Conservation (phyloP, 2,113 vertebrate species). For the Turnix velox region DNA sequence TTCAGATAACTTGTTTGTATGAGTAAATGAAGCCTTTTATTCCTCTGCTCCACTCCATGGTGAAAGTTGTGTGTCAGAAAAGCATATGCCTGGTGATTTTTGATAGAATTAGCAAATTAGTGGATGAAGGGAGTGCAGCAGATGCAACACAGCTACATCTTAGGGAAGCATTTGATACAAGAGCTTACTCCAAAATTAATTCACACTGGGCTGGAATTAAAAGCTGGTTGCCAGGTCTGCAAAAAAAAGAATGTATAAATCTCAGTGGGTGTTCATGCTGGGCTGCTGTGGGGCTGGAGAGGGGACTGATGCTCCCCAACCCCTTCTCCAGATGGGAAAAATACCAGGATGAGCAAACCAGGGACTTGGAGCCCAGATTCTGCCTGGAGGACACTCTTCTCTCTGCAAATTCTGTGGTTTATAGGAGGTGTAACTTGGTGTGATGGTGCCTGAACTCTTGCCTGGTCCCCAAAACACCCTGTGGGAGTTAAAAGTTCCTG, state of each 20-base stretch:
- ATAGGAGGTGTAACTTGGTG: background rate
- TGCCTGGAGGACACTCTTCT: background rate
- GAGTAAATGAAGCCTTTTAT: background rate
- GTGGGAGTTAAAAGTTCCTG: background rate
- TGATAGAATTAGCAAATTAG: slow-evolving; percentile 40
- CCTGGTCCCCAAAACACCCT: background rate
- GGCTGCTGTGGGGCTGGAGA: background rate
- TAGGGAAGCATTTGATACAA: background rate
- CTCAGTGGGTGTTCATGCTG: background rate
- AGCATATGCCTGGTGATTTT: background rate
- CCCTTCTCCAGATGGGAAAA: background rate
- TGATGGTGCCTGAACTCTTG: background rate
- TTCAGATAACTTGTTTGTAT: background rate
- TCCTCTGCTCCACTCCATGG: background rate
- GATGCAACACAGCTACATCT: background rate
- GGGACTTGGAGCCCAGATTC: background rate
- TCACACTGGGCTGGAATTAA: background rate
- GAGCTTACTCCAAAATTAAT: slow-evolving; percentile 30
- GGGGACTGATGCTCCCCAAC: background rate
- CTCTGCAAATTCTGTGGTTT: background rate
- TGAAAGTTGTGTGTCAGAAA: background rate
- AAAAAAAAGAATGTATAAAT: background rate
- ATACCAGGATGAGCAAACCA: background rate
- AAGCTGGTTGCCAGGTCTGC: slow-evolving; percentile 28
- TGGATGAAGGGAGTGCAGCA: background rate